Percentiles rank a stretch among this genome's conserved stretches.
Evolutionary conservation across 2,888 invertebrate species (phyloP).

Genomic region (Epistrophe eligans): DNA sequence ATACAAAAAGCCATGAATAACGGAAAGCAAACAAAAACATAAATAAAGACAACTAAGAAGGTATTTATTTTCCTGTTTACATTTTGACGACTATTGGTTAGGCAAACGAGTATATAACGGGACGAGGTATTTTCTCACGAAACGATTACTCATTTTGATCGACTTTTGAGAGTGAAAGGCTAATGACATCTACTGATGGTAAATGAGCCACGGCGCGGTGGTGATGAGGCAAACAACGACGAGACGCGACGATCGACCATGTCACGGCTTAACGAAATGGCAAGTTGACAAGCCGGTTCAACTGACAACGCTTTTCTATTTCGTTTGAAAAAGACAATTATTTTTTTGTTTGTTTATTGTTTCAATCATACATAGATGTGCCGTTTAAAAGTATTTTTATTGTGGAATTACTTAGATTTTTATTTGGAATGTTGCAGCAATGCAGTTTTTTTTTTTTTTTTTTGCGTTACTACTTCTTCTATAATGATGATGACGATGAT

Average conservation of each 20-base stretch:
- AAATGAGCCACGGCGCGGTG: not conserved
- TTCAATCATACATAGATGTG: not conserved
- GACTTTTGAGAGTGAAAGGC: slow-evolving; percentile 65
- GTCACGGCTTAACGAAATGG: slow-evolving; percentile 56
- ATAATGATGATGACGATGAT: slow-evolving; percentile 12
- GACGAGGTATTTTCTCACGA: slow-evolving; percentile 32
- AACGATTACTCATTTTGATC: slow-evolving; percentile 49
- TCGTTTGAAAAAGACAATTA: slow-evolving; percentile 6
- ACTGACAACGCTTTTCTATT: slow-evolving; percentile 25
- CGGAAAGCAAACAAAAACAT: slow-evolving; percentile 1
- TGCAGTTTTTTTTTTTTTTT: slow-evolving; percentile 24
- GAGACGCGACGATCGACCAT: not conserved
- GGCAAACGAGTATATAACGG: not conserved
- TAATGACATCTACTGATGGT: slow-evolving; percentile 39
- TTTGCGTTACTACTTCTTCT: not conserved
- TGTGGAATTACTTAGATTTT: slow-evolving; percentile 40
- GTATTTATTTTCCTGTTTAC: slow-evolving; percentile 17
- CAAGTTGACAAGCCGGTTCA: slow-evolving; percentile 66
- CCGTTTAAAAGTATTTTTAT: slow-evolving; percentile 46
- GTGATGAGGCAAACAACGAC: not conserved
- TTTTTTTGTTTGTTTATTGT: not conserved
- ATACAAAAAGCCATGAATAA: slow-evolving; percentile 1
- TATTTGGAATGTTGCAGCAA: slow-evolving; percentile 39
- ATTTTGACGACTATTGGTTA: not conserved
- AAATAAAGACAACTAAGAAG: not conserved